A percentile compares a stretch with the other conserved stretches of the same genome.
These are phyloP conservation scores for Rallus crepitans DNA, from an alignment of 2,797 vertebrate genomes.

Conservation along the genomic window DNA sequence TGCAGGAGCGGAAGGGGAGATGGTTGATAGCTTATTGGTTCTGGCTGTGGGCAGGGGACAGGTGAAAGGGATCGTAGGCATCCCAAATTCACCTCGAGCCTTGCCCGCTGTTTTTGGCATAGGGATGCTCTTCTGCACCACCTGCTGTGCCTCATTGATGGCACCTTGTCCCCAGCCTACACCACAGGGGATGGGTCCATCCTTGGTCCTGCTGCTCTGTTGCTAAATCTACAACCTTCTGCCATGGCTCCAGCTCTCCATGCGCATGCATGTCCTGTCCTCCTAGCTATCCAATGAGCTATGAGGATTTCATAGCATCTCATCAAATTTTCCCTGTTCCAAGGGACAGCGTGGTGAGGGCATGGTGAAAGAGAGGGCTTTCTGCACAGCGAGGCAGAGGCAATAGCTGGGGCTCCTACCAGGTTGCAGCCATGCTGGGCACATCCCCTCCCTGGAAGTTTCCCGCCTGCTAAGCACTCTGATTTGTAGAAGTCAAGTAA, in stretches of 20 bases:
- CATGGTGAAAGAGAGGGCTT: background rate
- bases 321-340: background rate
- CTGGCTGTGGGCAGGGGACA: background rate
- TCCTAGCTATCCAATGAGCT: background rate
- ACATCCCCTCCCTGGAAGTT: background rate
- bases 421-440: rapidly evolving
- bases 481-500: background rate
- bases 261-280: rapidly evolving
- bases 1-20: background rate
- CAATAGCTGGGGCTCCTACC: background rate
- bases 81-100: background rate
- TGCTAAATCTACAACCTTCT: background rate
- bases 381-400: rapidly evolving
- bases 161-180: rapidly evolving
- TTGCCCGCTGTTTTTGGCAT: background rate
- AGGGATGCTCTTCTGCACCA: background rate
- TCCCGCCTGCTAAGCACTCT: background rate
- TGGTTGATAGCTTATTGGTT: background rate
- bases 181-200: rapidly evolving
- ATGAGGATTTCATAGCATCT: background rate
- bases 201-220: background rate
- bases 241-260: background rate
- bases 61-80: rapidly evolving
- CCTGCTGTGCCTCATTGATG: rapidly evolving
- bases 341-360: rapidly evolving